Conservation (phyloP, 1,140 invertebrate genomes). For the Camponotus pennsylvanicus region DNA sequence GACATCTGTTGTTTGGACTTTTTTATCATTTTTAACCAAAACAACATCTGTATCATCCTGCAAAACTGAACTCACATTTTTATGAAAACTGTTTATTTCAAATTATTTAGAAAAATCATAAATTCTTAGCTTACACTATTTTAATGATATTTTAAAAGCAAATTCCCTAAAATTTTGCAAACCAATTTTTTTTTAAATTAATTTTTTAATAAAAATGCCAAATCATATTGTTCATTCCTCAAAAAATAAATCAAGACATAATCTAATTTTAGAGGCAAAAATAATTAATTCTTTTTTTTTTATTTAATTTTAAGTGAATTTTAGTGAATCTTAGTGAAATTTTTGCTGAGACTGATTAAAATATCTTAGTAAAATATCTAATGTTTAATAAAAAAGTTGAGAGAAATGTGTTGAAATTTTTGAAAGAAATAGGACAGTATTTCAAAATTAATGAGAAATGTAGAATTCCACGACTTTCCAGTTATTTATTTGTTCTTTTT, state of each 20-base stretch:
- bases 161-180: neutral
- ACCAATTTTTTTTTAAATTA: neutral
- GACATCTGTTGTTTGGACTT: neutral
- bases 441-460: neutral
- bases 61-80: neutral
- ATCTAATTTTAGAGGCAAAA: neutral
- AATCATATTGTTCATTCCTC: neutral
- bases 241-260: neutral
- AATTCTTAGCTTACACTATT: neutral
- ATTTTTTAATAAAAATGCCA: neutral
- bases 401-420: neutral
- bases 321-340: neutral
- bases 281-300: neutral
- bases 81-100: neutral
- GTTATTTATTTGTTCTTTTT: neutral
- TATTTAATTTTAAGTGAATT: neutral
- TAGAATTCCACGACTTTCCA: slow-evolving; percentile 8
- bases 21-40: neutral
- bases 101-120: neutral
- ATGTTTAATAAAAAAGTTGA: neutral
- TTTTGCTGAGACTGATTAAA: neutral
- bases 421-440: neutral
- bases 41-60: neutral
- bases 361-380: neutral
- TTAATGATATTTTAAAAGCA: neutral